Conservation (phyloP, 2,113 vertebrate species). For the Tricholaema leucomelas region DNA sequence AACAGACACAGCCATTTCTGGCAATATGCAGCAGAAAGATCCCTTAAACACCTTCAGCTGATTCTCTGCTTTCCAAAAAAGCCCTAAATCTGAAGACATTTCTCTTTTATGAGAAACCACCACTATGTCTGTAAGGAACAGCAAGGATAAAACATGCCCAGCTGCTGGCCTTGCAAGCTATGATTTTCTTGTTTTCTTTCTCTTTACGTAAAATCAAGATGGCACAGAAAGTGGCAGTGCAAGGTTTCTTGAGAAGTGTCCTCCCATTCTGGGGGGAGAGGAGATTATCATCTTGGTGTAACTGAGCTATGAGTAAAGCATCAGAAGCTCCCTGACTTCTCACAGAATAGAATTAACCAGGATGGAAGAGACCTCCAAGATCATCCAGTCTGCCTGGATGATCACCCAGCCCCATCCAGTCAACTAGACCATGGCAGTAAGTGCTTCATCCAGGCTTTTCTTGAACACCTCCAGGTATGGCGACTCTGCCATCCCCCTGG, state of each 20-base stretch:
- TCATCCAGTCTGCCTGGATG: no score
- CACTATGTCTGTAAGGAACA: not conserved
- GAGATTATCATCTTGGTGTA: not conserved
- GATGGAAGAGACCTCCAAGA: no score
- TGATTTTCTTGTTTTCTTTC: not conserved
- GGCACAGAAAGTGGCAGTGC: not conserved
- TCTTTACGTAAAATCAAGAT: not conserved
- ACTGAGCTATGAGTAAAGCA: not conserved
- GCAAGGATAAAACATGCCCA: not conserved
- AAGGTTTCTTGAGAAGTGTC: not conserved
- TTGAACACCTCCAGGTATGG: no score
- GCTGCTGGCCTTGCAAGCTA: not conserved
- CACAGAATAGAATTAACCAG: no score
- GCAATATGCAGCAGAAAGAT: not conserved
- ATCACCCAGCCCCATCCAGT: no score
- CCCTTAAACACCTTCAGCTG: not conserved
- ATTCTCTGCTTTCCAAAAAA: not conserved
- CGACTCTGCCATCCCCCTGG: no score
- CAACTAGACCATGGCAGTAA: no score
- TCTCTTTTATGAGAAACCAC: not conserved
- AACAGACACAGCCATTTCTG: not conserved
- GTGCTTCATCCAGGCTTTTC: no score
- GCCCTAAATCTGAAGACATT: not conserved
- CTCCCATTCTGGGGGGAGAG: not conserved
- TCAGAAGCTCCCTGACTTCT: not conserved